Evolutionary conservation across 2,888 invertebrate genomes (phyloP).

Genomic region (Syritta pipiens): DNA sequence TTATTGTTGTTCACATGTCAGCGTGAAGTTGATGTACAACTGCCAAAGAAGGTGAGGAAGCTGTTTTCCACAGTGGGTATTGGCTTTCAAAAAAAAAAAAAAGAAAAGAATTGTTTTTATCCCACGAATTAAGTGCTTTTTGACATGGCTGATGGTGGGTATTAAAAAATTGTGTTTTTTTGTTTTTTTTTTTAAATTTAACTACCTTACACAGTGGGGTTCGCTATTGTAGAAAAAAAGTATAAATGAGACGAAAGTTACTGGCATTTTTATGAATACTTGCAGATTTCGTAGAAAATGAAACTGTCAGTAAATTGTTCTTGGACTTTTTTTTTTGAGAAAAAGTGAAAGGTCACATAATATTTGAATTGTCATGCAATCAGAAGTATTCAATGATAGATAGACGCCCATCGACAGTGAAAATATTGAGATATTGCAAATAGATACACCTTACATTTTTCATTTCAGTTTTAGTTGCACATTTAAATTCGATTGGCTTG

Average conservation of each 20-base stretch:
- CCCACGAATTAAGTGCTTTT: constrained; percentile 55
- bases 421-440: too few species aligned
- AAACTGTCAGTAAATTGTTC: too few species aligned
- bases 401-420: too few species aligned
- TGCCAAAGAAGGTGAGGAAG: constrained; percentile 54
- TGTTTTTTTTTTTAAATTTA: neutral
- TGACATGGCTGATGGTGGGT: constrained; percentile 25
- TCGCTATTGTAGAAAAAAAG: constrained; percentile 3
- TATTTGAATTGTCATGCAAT: too few species aligned
- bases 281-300: too few species aligned
- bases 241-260: too few species aligned
- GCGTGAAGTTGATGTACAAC: constrained; percentile 43
- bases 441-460: too few species aligned
- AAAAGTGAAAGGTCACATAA: too few species aligned
- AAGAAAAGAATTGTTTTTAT: constrained; percentile 23
- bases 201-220: neutral
- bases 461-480: too few species aligned
- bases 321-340: too few species aligned
- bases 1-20: constrained; percentile 44
- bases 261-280: neutral
- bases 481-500: too few species aligned
- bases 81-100: constrained; percentile 32
- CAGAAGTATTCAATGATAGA: too few species aligned
- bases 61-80: constrained; percentile 45
- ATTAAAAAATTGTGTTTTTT: constrained; percentile 3